Evolutionary conservation across 2,888 invertebrate genomes (phyloP).

Genomic region (Steinernema carpocapsae): DNA sequence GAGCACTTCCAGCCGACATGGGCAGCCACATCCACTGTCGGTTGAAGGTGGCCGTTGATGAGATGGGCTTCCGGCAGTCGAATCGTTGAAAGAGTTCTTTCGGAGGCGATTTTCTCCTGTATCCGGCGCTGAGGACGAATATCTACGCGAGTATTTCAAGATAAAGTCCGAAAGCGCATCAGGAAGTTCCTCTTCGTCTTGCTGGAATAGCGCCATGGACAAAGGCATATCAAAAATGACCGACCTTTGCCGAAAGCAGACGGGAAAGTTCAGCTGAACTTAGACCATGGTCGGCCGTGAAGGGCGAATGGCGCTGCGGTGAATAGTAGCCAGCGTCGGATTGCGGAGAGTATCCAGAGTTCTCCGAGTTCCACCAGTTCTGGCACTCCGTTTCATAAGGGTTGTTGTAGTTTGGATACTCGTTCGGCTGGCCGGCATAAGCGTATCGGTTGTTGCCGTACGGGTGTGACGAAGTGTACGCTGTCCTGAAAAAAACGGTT

Average conservation of each 20-base stretch:
- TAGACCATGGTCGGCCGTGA: slow-evolving; percentile 36
- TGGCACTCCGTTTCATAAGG: slow-evolving; percentile 30
- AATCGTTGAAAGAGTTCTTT: slow-evolving; percentile 18
- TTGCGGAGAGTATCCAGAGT: slow-evolving; percentile 20
- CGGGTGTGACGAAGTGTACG: slow-evolving; percentile 5
- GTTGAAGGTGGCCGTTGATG: slow-evolving; percentile 50
- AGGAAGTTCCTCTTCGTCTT: slow-evolving; percentile 56
- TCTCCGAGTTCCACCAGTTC: slow-evolving; percentile 28
- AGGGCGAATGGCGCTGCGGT: slow-evolving; percentile 28
- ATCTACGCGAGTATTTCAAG: slow-evolving; percentile 64
- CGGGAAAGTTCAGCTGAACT: slow-evolving; percentile 38
- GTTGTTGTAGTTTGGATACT: slow-evolving; percentile 32
- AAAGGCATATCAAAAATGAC: background rate
- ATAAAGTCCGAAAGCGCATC: slow-evolving; percentile 68
- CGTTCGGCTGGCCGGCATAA: slow-evolving; percentile 1
- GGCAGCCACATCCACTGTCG: slow-evolving; percentile 64
- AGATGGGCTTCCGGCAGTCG: slow-evolving; percentile 37
- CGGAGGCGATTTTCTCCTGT: slow-evolving; percentile 29
- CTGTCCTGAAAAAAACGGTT: background rate
- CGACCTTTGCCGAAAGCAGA: slow-evolving; percentile 38
- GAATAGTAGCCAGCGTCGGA: slow-evolving; percentile 23
- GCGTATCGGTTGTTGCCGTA: slow-evolving; percentile 20
- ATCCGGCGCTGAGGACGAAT: slow-evolving; percentile 36
- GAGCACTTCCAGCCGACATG: slow-evolving; percentile 62
- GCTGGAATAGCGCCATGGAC: background rate